These are phyloP conservation scores for Heterotis niloticus DNA, from an alignment of 2,113 vertebrate genomes.

Conservation along the genomic window DNA sequence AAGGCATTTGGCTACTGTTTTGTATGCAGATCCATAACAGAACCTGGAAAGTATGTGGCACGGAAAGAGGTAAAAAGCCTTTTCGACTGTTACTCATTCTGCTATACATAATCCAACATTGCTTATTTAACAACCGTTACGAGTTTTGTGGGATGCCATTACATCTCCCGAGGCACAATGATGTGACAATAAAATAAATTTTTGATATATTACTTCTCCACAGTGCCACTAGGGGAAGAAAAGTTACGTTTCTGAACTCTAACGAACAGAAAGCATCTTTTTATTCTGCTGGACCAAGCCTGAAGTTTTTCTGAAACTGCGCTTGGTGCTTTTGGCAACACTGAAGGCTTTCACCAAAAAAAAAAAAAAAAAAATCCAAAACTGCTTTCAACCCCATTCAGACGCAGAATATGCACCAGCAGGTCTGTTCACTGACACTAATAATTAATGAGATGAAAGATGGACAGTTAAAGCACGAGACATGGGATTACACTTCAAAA, in stretches of 20 bases:
- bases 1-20: too few species aligned
- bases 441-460: conserved; percentile 17
- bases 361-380: neutral
- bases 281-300: too few species aligned
- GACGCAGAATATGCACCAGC: neutral
- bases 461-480: neutral
- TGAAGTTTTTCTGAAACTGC: too few species aligned
- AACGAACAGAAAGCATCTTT: too few species aligned
- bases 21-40: too few species aligned
- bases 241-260: too few species aligned
- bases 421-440: neutral
- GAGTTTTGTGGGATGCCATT: neutral
- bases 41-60: too few species aligned
- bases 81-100: too few species aligned
- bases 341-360: neutral
- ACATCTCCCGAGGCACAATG: neutral
- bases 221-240: neutral
- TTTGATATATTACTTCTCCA: neutral
- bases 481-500: conserved; percentile 12
- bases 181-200: neutral
- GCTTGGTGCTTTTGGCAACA: too few species aligned
- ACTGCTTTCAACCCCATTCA: neutral
- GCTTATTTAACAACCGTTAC: too few species aligned
- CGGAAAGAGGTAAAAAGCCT: too few species aligned
- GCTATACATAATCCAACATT: too few species aligned